Percentiles rank a stretch among this genome's conserved stretches.
Conservation (phyloP, 1,140 invertebrate genomes). For the Panagrolaimus sp. region DNA sequence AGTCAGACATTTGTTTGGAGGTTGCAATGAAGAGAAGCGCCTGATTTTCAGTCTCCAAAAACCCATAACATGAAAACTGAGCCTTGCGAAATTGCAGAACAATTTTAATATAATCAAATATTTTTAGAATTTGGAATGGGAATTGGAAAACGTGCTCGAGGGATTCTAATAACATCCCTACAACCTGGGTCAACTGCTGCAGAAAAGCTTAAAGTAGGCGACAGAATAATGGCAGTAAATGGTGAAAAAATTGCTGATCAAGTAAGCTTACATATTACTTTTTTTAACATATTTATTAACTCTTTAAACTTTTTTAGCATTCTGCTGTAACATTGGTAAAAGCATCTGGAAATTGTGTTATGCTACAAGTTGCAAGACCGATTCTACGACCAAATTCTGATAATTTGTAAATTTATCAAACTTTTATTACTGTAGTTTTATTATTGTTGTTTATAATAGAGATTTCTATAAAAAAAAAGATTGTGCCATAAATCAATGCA, state of each 20-base stretch:
- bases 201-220: slow-evolving; percentile 54
- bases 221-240: slow-evolving; percentile 56
- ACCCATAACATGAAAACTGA: no score
- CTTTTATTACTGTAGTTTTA: no score
- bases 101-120: no score
- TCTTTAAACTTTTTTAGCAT: slow-evolving; percentile 42
- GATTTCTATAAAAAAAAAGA: no score
- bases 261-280: slow-evolving; percentile 32
- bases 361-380: slow-evolving; percentile 53
- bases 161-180: slow-evolving; percentile 55
- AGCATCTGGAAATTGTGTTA: slow-evolving; percentile 44
- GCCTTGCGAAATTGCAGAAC: no score
- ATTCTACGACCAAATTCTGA: slow-evolving; percentile 9
- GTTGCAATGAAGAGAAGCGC: no score
- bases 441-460: no score
- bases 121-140: slow-evolving; percentile 52
- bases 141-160: slow-evolving; percentile 54
- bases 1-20: no score
- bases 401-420: neutral
- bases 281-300: slow-evolving; percentile 21
- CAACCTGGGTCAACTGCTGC: slow-evolving; percentile 55
- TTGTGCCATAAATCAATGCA: no score
- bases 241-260: slow-evolving; percentile 52
- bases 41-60: no score
- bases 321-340: slow-evolving; percentile 56